Evolutionary conservation across 2,888 invertebrate genomes (phyloP).

Genomic region (Xestia xanthographa): DNA sequence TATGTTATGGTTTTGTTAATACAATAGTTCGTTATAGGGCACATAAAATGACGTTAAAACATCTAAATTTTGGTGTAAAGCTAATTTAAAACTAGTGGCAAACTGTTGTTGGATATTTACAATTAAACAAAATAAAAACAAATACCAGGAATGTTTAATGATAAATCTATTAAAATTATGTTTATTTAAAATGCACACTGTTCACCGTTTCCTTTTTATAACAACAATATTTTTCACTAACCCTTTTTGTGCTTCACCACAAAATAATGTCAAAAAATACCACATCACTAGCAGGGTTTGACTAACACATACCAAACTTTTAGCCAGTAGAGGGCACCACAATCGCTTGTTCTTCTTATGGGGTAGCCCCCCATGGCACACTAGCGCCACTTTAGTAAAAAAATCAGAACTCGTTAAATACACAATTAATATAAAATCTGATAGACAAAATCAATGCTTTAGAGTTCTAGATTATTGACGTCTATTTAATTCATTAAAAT

Average conservation of each 20-base stretch:
- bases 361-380: too few relatives aligned
- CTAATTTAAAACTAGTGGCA: slow-evolving; percentile 88
- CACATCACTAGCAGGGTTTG: not conserved
- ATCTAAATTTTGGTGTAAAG: slow-evolving; percentile 89
- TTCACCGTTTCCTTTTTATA: slow-evolving; percentile 42
- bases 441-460: too few relatives aligned
- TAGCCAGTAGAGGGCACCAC: slow-evolving; percentile 42
- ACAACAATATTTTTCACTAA: slow-evolving; percentile 42
- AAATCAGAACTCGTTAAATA: too few relatives aligned
- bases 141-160: slow-evolving; percentile 66
- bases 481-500: too few relatives aligned
- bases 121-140: slow-evolving; percentile 64
- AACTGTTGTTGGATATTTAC: slow-evolving; percentile 74
- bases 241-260: slow-evolving; percentile 22
- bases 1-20: slow-evolving; percentile 72
- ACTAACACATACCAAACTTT: not conserved
- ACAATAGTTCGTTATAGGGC: slow-evolving; percentile 75
- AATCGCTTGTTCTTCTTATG: slow-evolving; percentile 21
- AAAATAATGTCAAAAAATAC: slow-evolving; percentile 29
- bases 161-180: slow-evolving; percentile 52
- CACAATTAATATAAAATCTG: too few relatives aligned
- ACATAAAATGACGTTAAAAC: slow-evolving; percentile 72
- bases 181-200: slow-evolving; percentile 68
- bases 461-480: too few relatives aligned
- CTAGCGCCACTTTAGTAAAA: too few relatives aligned